These are phyloP conservation scores for Riptortus pedestris DNA, from an alignment of 1,140 invertebrate genomes.

Conservation along the genomic window DNA sequence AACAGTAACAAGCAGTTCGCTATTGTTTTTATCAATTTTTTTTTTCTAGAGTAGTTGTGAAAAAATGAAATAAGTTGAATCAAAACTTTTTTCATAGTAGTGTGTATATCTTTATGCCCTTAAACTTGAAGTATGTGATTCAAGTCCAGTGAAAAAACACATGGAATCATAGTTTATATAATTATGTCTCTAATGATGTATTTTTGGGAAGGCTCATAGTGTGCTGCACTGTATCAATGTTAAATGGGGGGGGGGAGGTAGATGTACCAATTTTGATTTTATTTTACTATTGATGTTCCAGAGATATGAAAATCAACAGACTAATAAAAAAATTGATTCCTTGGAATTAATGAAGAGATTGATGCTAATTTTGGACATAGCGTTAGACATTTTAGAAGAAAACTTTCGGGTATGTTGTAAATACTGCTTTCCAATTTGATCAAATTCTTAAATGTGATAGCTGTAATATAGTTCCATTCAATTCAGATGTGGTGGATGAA, in stretches of 20 bases:
- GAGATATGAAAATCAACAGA: not conserved
- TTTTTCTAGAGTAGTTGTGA: no score
- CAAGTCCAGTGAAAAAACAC: no score
- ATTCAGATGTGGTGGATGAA: slow-evolving; percentile 9
- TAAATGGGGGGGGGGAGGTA: not conserved
- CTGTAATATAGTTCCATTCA: not conserved
- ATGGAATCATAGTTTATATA: no score
- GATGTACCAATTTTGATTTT: not conserved
- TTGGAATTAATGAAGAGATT: not conserved
- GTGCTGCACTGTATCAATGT: no score
- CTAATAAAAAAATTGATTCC: not conserved
- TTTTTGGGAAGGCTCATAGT: no score
- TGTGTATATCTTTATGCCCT: no score
- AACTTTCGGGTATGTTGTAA: slow-evolving; percentile 8
- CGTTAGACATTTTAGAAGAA: slow-evolving; percentile 3
- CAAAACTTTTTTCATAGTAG: no score
- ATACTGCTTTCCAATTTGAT: not conserved
- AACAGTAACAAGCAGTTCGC: no score
- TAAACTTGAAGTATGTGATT: no score
- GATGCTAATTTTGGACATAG: not conserved
- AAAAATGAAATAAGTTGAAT: no score
- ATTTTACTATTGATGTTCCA: not conserved
- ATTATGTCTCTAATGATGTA: no score
- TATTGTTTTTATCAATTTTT: no score
- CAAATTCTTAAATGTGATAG: not conserved